Evolutionary conservation across 2,888 invertebrate genomes (phyloP).

Genomic region (Pharmacophagus antenor): DNA sequence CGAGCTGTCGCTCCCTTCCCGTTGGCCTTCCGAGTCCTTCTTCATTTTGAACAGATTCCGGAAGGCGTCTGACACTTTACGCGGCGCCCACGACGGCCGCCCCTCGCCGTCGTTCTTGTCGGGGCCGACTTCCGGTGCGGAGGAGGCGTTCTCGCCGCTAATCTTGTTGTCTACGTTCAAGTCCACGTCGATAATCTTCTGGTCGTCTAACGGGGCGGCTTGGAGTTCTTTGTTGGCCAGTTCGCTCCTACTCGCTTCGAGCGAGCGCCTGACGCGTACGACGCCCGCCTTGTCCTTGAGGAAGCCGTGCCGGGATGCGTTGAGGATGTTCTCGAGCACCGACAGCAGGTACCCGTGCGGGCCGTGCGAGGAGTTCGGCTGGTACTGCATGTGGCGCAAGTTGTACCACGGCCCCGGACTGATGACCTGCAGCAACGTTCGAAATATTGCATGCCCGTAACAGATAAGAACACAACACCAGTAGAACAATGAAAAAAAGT

Average conservation of each 20-base stretch:
- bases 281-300: conserved; percentile 44
- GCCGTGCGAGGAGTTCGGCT: conserved; percentile 72
- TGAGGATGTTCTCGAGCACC: conserved; percentile 39
- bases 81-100: conserved; percentile 22
- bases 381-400: conserved; percentile 81
- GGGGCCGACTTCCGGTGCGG: conserved; percentile 4
- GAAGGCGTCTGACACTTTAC: conserved; percentile 38
- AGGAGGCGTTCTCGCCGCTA: not conserved
- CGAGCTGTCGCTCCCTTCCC: not conserved
- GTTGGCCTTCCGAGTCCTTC: conserved; percentile 27
- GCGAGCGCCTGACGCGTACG: conserved; percentile 41
- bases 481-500: too few species aligned
- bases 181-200: not conserved
- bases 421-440: conserved; percentile 49
- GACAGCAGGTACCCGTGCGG: conserved; percentile 63
- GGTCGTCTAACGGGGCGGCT: not conserved
- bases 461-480: too few species aligned
- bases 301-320: conserved; percentile 35
- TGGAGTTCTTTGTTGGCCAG: conserved; percentile 5
- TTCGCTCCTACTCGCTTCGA: conserved; percentile 33
- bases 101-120: not conserved
- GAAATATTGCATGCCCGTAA: not conserved
- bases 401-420: conserved; percentile 80
- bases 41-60: conserved; percentile 36
- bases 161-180: conserved; percentile 9